A percentile compares a stretch with the other conserved stretches of the same genome.
Conservation (phyloP, 2,797 vertebrate genomes). For the Hoplostethus atlanticus region DNA sequence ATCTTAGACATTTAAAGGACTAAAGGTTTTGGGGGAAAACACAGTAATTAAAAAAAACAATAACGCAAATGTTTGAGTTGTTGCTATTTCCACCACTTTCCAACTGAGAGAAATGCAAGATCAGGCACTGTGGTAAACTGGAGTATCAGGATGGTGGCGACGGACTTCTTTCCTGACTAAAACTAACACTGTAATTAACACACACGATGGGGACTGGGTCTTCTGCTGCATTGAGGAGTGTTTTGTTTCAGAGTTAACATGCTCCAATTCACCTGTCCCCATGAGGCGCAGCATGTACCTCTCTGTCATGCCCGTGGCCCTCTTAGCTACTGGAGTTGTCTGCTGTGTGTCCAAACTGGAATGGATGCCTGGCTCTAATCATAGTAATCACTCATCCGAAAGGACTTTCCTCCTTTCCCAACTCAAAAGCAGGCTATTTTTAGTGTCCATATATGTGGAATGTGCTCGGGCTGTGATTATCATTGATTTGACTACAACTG, state of each 20-base stretch:
- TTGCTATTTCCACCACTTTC: not conserved
- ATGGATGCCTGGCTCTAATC: slow-evolving; percentile 66
- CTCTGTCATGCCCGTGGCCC: slow-evolving; percentile 56
- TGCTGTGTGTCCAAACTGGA: slow-evolving; percentile 63
- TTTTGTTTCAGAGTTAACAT: slow-evolving; percentile 77
- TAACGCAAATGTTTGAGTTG: not conserved
- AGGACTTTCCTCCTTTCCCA: slow-evolving; percentile 26
- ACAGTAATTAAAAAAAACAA: not conserved
- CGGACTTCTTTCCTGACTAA: slow-evolving; percentile 62
- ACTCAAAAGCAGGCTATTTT: slow-evolving; percentile 54
- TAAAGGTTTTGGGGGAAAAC: not conserved
- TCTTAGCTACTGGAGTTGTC: slow-evolving; percentile 61
- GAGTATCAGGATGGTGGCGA: slow-evolving; percentile 27
- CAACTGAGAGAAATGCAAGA: not conserved
- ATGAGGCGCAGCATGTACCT: slow-evolving; percentile 63
- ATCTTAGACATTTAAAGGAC: slow-evolving; percentile 2
- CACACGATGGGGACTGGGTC: slow-evolving; percentile 60
- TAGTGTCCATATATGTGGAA: slow-evolving; percentile 43
- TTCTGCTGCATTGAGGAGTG: slow-evolving; percentile 68
- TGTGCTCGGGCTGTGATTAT: slow-evolving; percentile 59
- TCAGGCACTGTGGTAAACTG: slow-evolving; percentile 15
- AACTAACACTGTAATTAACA: slow-evolving; percentile 71
- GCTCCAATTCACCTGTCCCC: slow-evolving; percentile 82
- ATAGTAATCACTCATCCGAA: slow-evolving; percentile 67
- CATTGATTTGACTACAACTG: slow-evolving; percentile 60